A percentile compares a stretch with the other conserved stretches of the same genome.
Evolutionary conservation across 1,140 invertebrate genomes (phyloP).

Genomic region (Drosophila sproati): DNA sequence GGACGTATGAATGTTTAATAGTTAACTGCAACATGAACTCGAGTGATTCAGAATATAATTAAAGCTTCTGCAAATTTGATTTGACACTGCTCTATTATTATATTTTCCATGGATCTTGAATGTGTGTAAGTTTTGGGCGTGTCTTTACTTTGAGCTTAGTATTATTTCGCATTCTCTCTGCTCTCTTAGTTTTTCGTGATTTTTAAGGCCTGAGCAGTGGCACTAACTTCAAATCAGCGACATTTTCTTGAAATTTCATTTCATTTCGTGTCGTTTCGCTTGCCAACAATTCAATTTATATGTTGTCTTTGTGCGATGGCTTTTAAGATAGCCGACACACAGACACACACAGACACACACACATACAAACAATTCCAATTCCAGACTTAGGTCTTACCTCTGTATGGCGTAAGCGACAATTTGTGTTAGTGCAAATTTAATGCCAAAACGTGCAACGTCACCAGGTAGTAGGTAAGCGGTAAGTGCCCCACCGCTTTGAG

Average conservation of each 20-base stretch:
- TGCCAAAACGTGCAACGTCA: constrained; percentile 64
- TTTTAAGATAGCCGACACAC: constrained; percentile 53
- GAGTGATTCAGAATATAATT: constrained; percentile 16
- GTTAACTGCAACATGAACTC: constrained; percentile 11
- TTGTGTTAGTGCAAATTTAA: constrained; percentile 82
- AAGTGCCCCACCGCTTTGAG: constrained; percentile 44
- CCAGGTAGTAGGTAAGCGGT: constrained; percentile 4
- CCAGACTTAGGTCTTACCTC: not conserved
- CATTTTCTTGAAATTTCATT: constrained; percentile 67
- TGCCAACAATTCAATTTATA: constrained; percentile 78
- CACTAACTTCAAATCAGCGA: constrained; percentile 56
- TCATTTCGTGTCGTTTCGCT: constrained; percentile 69
- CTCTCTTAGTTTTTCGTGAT: not conserved
- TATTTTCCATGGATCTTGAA: constrained; percentile 18
- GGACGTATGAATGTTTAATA: constrained; percentile 27
- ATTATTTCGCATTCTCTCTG: constrained; percentile 9
- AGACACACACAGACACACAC: constrained; percentile 18
- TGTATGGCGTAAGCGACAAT: constrained; percentile 75
- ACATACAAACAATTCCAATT: not conserved
- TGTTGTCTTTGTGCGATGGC: constrained; percentile 76
- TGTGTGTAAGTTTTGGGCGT: constrained; percentile 1
- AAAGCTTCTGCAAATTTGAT: constrained; percentile 37
- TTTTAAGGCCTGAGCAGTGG: not conserved
- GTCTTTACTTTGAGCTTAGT: constrained; percentile 4
- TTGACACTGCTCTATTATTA: constrained; percentile 42